phyloP scores from a whole-genome alignment of 2,113 vertebrate genomes.

The Cavia aperea region DNA sequence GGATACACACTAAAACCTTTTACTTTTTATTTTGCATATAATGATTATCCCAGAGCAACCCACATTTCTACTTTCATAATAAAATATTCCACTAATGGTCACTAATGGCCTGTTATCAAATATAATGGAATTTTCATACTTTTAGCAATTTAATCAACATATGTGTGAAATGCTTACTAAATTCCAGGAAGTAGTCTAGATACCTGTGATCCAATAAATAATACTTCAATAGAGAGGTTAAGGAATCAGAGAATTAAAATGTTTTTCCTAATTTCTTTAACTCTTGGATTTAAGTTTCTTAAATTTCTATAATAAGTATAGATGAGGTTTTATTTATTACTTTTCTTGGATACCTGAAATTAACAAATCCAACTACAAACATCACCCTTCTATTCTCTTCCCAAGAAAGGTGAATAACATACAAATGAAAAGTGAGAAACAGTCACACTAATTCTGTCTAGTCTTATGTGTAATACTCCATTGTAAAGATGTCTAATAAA shows the following conservation, averaged over 20 bases:
- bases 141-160: constrained; percentile 27
- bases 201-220: neutral
- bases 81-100: neutral
- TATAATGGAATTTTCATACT: constrained; percentile 24
- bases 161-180: constrained; percentile 5
- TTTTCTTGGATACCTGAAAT: neutral
- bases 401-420: neutral
- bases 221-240: neutral
- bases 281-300: neutral
- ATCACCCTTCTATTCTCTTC: neutral
- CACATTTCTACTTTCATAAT: neutral
- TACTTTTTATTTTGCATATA: neutral
- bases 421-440: constrained; percentile 1
- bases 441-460: neutral
- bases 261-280: neutral
- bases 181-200: neutral
- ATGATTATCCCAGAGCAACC: neutral
- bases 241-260: neutral
- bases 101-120: neutral
- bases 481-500: constrained; percentile 7
- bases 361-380: neutral
- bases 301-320: neutral
- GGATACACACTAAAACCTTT: neutral
- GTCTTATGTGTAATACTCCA: neutral
- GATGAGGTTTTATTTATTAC: neutral